A percentile compares a stretch with the other conserved stretches of the same genome.
Evolutionary conservation across 2,797 vertebrate species (phyloP).

Genomic region (Neoniphon sammara): DNA sequence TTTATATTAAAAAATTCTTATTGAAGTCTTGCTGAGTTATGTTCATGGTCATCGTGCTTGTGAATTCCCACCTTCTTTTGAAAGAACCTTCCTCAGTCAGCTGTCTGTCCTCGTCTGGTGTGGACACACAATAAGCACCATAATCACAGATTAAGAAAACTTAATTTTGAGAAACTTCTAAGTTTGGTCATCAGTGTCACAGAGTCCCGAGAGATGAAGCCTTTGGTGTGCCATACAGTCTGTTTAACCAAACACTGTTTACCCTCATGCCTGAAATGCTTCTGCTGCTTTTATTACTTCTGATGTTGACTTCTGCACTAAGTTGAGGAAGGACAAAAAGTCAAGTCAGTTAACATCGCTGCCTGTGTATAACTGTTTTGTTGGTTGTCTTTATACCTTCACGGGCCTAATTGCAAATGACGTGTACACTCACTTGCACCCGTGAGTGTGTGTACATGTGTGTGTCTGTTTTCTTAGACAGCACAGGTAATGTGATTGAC

Average conservation of each 20-base stretch:
- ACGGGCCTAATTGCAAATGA: background rate
- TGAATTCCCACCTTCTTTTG: no score
- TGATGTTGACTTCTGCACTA: constrained; percentile 44
- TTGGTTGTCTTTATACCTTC: background rate
- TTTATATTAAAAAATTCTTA: no score
- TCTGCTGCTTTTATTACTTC: constrained; percentile 52
- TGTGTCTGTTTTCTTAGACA: constrained; percentile 79
- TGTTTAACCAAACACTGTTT: constrained; percentile 4
- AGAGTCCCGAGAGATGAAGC: constrained; percentile 40
- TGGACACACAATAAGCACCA: constrained; percentile 5
- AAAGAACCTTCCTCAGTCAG: no score
- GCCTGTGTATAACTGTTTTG: background rate
- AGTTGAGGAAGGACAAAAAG: constrained; percentile 3
- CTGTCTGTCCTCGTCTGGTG: background rate
- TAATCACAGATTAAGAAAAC: background rate
- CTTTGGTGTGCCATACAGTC: background rate
- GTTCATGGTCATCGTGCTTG: no score
- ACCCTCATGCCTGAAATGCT: constrained; percentile 56
- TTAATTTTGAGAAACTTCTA: constrained; percentile 15
- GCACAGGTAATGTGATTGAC: constrained; percentile 91
- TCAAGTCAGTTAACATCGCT: background rate
- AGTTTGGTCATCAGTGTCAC: constrained; percentile 57
- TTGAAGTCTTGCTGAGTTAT: no score
- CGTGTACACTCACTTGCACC: background rate
- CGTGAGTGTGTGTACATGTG: background rate